phyloP scores from a whole-genome alignment of 2,797 vertebrate species.

The Ammospiza maritima region DNA sequence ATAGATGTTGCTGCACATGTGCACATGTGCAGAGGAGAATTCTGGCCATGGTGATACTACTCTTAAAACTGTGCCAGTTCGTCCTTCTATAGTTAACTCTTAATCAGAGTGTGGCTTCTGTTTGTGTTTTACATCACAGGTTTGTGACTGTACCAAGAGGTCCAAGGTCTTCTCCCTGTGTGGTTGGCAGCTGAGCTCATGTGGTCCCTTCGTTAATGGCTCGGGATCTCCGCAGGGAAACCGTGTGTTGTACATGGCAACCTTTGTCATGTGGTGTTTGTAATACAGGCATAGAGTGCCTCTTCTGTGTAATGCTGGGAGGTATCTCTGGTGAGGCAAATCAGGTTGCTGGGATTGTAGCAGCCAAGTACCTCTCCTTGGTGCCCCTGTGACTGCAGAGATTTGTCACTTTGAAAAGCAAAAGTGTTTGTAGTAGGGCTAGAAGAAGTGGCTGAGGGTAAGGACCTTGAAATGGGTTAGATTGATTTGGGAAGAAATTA shows the following conservation, averaged over 20 bases:
- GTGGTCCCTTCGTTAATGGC: not conserved
- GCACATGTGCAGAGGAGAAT: not conserved
- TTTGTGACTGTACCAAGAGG: not conserved
- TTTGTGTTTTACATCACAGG: not conserved
- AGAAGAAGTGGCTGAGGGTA: not conserved
- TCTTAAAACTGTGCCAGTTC: not conserved
- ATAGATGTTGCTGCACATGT: not conserved
- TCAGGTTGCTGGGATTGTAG: accelerated
- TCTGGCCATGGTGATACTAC: accelerated
- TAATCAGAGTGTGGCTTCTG: not conserved
- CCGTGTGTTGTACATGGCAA: accelerated
- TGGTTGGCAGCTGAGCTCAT: accelerated
- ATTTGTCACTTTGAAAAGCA: not conserved
- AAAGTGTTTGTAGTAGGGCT: not conserved
- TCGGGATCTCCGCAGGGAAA: not conserved
- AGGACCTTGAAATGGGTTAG: not conserved
- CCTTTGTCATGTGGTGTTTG: not conserved
- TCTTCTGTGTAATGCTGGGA: not conserved
- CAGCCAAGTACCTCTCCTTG: not conserved
- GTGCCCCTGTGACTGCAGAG: not conserved
- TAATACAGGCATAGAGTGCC: accelerated
- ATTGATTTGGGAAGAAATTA: not conserved
- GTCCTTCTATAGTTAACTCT: not conserved
- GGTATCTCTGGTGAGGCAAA: not conserved
- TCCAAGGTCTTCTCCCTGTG: not conserved